A percentile compares a stretch with the other conserved stretches of the same genome.
Evolutionary conservation across 1,140 invertebrate genomes (phyloP).

Genomic region (Drosophila suzukii): DNA sequence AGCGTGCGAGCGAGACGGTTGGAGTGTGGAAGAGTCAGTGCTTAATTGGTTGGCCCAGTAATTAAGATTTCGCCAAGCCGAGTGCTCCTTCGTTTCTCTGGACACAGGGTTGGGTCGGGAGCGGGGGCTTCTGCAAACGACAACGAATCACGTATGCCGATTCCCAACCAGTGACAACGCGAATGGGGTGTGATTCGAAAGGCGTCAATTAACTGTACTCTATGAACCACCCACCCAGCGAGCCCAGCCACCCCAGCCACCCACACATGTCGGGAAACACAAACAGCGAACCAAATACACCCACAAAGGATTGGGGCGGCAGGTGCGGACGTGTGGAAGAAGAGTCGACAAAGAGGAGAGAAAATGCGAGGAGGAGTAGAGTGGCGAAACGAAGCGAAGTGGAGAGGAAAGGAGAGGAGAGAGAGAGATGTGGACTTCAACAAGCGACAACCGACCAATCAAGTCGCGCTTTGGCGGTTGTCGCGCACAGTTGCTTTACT

Average conservation of each 20-base stretch:
- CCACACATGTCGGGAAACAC: conserved; percentile 9
- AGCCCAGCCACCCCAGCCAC: not conserved
- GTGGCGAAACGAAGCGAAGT: not conserved
- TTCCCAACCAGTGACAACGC: conserved; percentile 50
- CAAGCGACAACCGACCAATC: conserved; percentile 62
- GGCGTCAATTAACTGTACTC: conserved; percentile 65
- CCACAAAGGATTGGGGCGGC: conserved; percentile 22
- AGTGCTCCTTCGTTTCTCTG: conserved; percentile 11
- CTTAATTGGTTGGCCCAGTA: conserved; percentile 27
- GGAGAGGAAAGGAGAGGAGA: conserved; percentile 15
- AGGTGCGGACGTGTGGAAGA: conserved; percentile 20
- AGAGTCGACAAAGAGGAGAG: conserved; percentile 22
- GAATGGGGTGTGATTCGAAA: conserved; percentile 35
- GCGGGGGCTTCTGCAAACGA: not conserved
- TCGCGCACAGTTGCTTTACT: conserved; percentile 65
- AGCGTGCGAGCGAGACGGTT: not conserved
- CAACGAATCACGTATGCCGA: conserved; percentile 64
- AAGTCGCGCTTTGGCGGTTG: conserved; percentile 54
- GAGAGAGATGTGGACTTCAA: conserved; percentile 32
- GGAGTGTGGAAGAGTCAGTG: not conserved
- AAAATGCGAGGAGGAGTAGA: conserved; percentile 30
- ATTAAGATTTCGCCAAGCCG: conserved; percentile 47
- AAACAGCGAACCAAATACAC: conserved; percentile 26
- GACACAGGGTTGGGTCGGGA: conserved; percentile 2
- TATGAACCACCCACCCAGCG: conserved; percentile 37